These are phyloP conservation scores for Empidonax traillii DNA, from an alignment of 2,113 vertebrate species.

Conservation along the genomic window DNA sequence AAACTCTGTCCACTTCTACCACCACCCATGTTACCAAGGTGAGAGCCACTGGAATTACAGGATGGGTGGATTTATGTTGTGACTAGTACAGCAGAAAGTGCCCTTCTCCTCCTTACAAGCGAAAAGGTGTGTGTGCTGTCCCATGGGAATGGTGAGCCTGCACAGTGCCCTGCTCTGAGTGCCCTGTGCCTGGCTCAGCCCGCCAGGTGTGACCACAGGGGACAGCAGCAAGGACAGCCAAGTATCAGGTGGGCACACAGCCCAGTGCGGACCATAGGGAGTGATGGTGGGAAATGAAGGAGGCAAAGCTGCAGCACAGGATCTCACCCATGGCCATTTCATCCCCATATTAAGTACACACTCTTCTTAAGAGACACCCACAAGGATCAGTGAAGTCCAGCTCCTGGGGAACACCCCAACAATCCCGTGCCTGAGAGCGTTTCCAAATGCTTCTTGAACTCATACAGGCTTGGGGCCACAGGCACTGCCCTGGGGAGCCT, in stretches of 20 bases:
- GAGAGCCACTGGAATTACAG: constrained; percentile 27
- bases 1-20: constrained; percentile 94
- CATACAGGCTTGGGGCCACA: neutral
- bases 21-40: constrained; percentile 99
- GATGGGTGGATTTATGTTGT: neutral
- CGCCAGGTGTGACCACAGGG: neutral
- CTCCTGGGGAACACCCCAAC: neutral
- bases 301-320: neutral
- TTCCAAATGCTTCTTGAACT: neutral
- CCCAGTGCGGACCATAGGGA: neutral
- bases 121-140: neutral
- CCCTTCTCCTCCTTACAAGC: neutral
- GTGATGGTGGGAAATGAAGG: neutral
- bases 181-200: accelerated
- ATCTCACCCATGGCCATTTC: neutral
- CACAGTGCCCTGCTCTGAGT: neutral
- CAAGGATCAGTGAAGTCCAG: neutral
- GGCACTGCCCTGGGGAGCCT: neutral
- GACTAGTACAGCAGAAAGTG: neutral
- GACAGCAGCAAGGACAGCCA: neutral
- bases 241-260: neutral
- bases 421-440: neutral
- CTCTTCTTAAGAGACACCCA: neutral
- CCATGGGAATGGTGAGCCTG: accelerated
- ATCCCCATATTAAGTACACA: neutral